Evolutionary conservation across 2,113 vertebrate genomes (phyloP).

Genomic region (Cyanistes caeruleus): DNA sequence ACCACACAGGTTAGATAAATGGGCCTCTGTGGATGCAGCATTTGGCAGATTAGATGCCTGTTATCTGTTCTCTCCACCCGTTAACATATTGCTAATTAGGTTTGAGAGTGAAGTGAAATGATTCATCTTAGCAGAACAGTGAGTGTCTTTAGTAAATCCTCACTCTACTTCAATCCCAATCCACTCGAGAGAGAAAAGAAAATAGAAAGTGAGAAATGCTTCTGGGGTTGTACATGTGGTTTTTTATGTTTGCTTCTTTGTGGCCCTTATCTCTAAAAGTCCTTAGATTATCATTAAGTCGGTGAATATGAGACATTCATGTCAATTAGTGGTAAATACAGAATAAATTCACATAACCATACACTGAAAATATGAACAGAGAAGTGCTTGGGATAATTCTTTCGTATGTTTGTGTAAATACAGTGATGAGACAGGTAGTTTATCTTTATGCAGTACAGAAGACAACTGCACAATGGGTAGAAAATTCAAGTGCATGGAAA

Average conservation of each 20-base stretch:
- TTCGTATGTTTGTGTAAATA: background rate
- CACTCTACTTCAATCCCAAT: conserved; percentile 1
- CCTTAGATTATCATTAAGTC: background rate
- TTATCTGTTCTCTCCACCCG: conserved; percentile 52
- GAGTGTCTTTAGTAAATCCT: conserved; percentile 46
- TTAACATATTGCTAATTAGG: conserved; percentile 66
- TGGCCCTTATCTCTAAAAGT: background rate
- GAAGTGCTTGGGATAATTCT: background rate
- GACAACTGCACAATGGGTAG: background rate
- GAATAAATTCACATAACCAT: background rate
- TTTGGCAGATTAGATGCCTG: conserved; percentile 60
- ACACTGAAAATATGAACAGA: background rate
- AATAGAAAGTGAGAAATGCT: background rate
- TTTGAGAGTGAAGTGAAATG: conserved; percentile 52
- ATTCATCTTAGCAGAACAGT: conserved; percentile 49
- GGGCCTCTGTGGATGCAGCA: conserved; percentile 37
- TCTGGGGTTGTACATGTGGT: background rate
- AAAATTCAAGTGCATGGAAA: background rate
- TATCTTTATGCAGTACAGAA: background rate
- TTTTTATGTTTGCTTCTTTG: background rate
- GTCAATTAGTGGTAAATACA: background rate
- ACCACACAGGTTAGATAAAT: conserved; percentile 25
- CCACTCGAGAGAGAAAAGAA: conserved; percentile 2
- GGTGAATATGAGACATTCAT: background rate
- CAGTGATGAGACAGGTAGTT: background rate